Conservation (phyloP, 2,888 invertebrate genomes). For the Anarsia innoxiella region DNA sequence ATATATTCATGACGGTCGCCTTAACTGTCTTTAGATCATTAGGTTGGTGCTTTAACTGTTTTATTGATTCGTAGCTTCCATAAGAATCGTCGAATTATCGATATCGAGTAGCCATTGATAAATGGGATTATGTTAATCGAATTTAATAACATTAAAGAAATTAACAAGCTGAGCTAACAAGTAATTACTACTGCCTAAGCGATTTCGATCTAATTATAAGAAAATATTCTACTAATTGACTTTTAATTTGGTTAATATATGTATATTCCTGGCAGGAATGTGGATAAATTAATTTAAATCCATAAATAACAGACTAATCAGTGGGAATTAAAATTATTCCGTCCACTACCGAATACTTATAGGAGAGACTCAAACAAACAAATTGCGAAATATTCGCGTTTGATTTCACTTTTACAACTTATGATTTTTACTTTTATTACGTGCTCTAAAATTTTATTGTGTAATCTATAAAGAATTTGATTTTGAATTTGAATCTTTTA, state of each 20-base stretch:
- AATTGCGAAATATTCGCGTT: too few species aligned
- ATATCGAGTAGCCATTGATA: constrained; percentile 45
- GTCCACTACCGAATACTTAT: constrained; percentile 1
- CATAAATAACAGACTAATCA: constrained; percentile 2
- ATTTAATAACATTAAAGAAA: constrained; percentile 24
- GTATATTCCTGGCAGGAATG: constrained; percentile 2
- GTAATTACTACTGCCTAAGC: constrained; percentile 29
- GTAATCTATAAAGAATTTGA: too few species aligned
- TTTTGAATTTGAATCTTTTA: too few species aligned
- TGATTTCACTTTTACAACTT: too few species aligned
- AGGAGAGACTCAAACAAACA: too few species aligned
- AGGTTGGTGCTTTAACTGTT: constrained; percentile 52
- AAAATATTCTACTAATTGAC: constrained; percentile 14
- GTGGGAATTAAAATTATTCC: constrained; percentile 2
- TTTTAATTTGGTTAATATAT: constrained; percentile 13
- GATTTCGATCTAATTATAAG: constrained; percentile 16
- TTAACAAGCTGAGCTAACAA: constrained; percentile 37
- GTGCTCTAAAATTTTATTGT: too few species aligned
- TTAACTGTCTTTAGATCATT: constrained; percentile 53
- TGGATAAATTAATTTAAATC: constrained; percentile 2
- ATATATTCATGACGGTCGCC: constrained; percentile 55
- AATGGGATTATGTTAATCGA: constrained; percentile 47
- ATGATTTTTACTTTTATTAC: too few species aligned
- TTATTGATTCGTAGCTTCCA: constrained; percentile 43
- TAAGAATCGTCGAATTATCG: constrained; percentile 53